A percentile compares a stretch with the other conserved stretches of the same genome.
Evolutionary conservation across 2,113 vertebrate genomes (phyloP).

Genomic region (Sphaerodactylus townsendi): DNA sequence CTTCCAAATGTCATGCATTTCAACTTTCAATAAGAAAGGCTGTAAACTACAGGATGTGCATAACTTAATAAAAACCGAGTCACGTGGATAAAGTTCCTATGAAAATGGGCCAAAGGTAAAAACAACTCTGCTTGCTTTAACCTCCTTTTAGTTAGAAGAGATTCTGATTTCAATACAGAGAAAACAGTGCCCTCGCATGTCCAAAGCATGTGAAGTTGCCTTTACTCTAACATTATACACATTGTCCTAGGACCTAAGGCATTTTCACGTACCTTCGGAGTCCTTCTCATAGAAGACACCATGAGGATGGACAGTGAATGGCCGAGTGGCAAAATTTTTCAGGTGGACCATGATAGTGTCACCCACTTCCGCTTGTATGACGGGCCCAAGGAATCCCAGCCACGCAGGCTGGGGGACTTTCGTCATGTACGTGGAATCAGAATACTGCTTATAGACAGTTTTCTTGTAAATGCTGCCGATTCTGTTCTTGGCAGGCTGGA

Average conservation of each 20-base stretch:
- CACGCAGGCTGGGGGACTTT: slow-evolving; percentile 81
- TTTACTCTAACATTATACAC: too few relatives aligned
- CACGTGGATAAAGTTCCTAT: too few relatives aligned
- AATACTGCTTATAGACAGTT: slow-evolving; percentile 87
- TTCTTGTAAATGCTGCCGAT: slow-evolving; percentile 85
- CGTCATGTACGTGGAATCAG: slow-evolving; percentile 74
- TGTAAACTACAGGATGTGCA: too few relatives aligned
- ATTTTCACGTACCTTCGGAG: slow-evolving; percentile 75
- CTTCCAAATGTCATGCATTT: too few relatives aligned
- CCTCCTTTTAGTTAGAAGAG: too few relatives aligned
- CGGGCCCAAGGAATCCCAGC: slow-evolving; percentile 88
- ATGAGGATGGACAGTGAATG: slow-evolving; percentile 80
- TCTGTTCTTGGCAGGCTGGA: slow-evolving; percentile 68
- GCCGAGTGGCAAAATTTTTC: slow-evolving; percentile 81
- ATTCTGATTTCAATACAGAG: too few relatives aligned
- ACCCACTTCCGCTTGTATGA: slow-evolving; percentile 85
- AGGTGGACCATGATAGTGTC: slow-evolving; percentile 84
- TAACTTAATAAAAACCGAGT: too few relatives aligned
- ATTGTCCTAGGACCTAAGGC: not conserved
- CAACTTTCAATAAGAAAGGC: too few relatives aligned
- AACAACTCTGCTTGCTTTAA: too few relatives aligned
- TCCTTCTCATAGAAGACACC: slow-evolving; percentile 79
- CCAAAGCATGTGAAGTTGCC: too few relatives aligned
- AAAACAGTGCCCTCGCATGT: too few relatives aligned
- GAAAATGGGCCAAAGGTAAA: too few relatives aligned